Evolutionary conservation across 2,888 invertebrate species (phyloP).

Genomic region (Galerucella calmariensis): DNA sequence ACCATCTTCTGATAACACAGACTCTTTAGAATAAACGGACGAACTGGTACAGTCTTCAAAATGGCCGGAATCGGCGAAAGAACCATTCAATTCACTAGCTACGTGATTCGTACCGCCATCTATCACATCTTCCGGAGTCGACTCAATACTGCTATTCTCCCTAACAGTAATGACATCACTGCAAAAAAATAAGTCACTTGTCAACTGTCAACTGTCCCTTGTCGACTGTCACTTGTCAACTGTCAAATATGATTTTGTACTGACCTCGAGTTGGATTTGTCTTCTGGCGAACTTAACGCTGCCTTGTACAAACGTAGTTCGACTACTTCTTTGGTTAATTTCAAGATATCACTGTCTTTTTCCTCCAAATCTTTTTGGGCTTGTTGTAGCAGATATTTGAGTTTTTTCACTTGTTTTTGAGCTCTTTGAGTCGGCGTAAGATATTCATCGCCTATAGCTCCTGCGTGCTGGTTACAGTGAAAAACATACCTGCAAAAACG

Average conservation of each 20-base stretch:
- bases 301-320: conserved; percentile 84
- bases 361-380: conserved; percentile 82
- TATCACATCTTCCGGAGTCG: conserved; percentile 52
- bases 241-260: background rate
- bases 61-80: conserved; percentile 87
- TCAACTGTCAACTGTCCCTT: background rate
- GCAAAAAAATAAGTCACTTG: conserved; percentile 19
- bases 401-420: conserved; percentile 79
- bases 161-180: conserved; percentile 73
- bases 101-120: conserved; percentile 47
- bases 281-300: conserved; percentile 81
- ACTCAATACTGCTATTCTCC: conserved; percentile 73
- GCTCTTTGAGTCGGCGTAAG: conserved; percentile 90
- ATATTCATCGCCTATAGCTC: conserved; percentile 83
- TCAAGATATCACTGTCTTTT: conserved; percentile 84
- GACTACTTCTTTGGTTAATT: conserved; percentile 74
- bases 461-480: conserved; percentile 84
- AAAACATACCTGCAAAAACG: conserved; percentile 76
- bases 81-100: conserved; percentile 74
- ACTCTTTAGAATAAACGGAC: conserved; percentile 81
- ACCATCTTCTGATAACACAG: conserved; percentile 64
- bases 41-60: conserved; percentile 85
- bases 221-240: too few species aligned
- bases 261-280: conserved; percentile 75
- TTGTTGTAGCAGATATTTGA: conserved; percentile 77